These are phyloP conservation scores for Hippocampus zosterae DNA, from an alignment of 2,113 vertebrate species.

Conservation along the genomic window DNA sequence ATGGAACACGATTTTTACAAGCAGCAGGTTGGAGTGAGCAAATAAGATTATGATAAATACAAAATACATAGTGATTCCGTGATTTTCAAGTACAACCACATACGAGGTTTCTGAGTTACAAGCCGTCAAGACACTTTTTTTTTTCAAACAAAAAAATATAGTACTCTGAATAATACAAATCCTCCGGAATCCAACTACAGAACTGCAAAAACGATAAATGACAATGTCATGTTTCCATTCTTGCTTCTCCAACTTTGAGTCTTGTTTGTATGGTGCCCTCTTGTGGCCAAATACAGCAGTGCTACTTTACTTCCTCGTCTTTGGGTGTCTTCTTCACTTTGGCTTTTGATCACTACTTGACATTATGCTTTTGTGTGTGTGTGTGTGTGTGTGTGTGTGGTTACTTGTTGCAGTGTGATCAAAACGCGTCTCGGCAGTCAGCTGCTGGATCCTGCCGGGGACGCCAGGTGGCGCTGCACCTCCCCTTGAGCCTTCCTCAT, in stretches of 20 bases:
- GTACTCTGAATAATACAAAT: too few relatives aligned
- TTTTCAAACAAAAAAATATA: too few relatives aligned
- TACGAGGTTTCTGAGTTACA: too few relatives aligned
- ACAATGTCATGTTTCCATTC: not conserved
- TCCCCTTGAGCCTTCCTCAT: conserved; percentile 78
- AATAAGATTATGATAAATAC: too few relatives aligned
- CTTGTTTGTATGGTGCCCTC: conserved; percentile 47
- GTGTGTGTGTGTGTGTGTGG: not conserved
- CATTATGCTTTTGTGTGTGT: conserved; percentile 10
- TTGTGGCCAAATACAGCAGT: conserved; percentile 37
- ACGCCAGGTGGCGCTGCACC: conserved; percentile 83
- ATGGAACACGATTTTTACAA: too few relatives aligned
- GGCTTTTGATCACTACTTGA: conserved; percentile 32
- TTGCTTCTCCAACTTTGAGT: not conserved
- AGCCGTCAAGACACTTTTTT: too few relatives aligned
- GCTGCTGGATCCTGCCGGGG: conserved; percentile 77
- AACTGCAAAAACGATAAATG: too few relatives aligned
- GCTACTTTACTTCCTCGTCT: conserved; percentile 22
- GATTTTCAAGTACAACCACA: too few relatives aligned
- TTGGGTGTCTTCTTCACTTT: conserved; percentile 20
- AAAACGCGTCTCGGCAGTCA: conserved; percentile 88
- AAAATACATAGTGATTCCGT: too few relatives aligned
- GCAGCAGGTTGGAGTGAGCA: too few relatives aligned
- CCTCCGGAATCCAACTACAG: too few relatives aligned
- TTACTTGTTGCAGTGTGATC: conserved; percentile 89